phyloP scores from a whole-genome alignment of 1,140 invertebrate species.

The Aculops lycopersici region DNA sequence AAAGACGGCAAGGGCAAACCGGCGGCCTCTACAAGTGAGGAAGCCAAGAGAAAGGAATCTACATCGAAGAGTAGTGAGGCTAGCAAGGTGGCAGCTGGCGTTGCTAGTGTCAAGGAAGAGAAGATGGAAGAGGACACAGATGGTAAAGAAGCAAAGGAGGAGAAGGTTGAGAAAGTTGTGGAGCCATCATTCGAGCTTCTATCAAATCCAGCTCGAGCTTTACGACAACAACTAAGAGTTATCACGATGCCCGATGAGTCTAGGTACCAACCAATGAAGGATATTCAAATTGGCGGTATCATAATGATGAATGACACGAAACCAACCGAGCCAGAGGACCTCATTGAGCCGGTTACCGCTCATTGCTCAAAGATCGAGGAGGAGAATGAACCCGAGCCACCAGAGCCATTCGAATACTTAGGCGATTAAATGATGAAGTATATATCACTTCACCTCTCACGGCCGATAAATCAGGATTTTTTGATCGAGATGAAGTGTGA shows the following conservation, averaged over 20 bases:
- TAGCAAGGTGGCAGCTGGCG: constrained; percentile 1
- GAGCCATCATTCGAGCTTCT: constrained; percentile 59
- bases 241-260: constrained; percentile 42
- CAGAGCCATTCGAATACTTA: constrained; percentile 75
- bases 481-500: too few relatives aligned
- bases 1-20: constrained; percentile 14
- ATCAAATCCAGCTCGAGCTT: constrained; percentile 63
- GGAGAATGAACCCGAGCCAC: constrained; percentile 78
- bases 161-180: constrained; percentile 17
- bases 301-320: constrained; percentile 52
- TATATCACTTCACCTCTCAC: too few relatives aligned
- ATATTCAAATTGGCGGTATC: constrained; percentile 54
- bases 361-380: constrained; percentile 72
- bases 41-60: constrained; percentile 1
- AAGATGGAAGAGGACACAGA: constrained; percentile 22
- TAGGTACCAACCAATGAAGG: constrained; percentile 54
- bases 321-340: constrained; percentile 38
- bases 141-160: constrained; percentile 20
- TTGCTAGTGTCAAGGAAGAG: constrained; percentile 8
- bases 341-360: constrained; percentile 73
- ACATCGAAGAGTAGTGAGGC: neutral
- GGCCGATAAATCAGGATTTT: too few relatives aligned
- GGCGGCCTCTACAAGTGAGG: neutral
- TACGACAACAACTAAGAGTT: constrained; percentile 62
- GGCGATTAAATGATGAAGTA: too few relatives aligned